These are phyloP conservation scores for Ceyx margarethae DNA, from an alignment of 2,113 vertebrate species.

Conservation along the genomic window DNA sequence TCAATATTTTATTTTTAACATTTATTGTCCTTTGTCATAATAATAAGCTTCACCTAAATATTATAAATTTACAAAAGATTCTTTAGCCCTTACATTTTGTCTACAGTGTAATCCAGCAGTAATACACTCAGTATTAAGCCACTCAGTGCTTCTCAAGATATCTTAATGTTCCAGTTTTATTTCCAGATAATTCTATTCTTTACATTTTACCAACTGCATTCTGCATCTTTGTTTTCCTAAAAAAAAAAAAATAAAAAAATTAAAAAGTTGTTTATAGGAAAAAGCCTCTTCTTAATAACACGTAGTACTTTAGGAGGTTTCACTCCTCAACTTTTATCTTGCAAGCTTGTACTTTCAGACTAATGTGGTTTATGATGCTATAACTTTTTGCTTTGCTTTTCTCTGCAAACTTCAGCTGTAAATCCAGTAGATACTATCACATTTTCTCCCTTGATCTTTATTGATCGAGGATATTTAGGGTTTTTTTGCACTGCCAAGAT, in stretches of 20 bases:
- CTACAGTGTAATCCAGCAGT: not conserved
- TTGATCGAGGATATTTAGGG: not conserved
- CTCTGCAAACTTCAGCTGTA: slow-evolving; percentile 1
- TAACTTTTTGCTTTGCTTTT: not conserved
- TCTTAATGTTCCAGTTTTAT: not conserved
- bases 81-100: not conserved
- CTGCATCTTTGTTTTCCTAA: not conserved
- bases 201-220: not conserved
- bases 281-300: not conserved
- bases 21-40: not conserved
- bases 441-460: slow-evolving; percentile 22
- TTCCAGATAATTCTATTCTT: not conserved
- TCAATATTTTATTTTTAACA: not conserved
- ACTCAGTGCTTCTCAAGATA: not conserved
- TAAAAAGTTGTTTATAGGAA: not conserved
- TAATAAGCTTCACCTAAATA: not conserved
- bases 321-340: not conserved
- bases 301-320: not conserved
- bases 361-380: not conserved
- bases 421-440: not conserved
- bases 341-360: not conserved
- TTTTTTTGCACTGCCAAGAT: not conserved
- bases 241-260: not conserved
- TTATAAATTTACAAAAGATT: not conserved
- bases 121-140: not conserved